A percentile compares a stretch with the other conserved stretches of the same genome.
Conservation (phyloP, 2,797 vertebrate genomes). For the Coregonus ussuriensis region DNA sequence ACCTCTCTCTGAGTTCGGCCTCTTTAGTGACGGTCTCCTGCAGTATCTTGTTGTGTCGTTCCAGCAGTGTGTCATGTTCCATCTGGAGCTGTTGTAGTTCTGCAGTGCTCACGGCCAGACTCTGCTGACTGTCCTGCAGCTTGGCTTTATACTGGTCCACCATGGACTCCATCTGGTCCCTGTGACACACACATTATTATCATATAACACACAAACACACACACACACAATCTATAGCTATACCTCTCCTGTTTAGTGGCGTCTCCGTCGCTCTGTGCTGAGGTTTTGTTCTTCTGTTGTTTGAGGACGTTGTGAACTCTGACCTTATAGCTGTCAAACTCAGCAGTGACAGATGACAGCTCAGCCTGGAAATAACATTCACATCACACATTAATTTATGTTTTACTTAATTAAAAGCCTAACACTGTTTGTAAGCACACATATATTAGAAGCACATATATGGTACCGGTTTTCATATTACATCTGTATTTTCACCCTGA, state of each 20-base stretch:
- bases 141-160: constrained; percentile 86
- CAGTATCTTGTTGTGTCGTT: constrained; percentile 95
- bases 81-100: constrained; percentile 89
- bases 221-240: constrained; percentile 13
- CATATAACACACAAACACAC: background rate
- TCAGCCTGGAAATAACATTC: constrained; percentile 78
- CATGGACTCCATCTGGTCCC: constrained; percentile 84
- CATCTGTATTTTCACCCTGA: background rate
- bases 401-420: background rate
- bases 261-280: constrained; percentile 69
- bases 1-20: constrained; percentile 95
- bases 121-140: constrained; percentile 87
- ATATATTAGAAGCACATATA: background rate
- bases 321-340: constrained; percentile 97
- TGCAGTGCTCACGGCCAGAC: constrained; percentile 75
- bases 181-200: constrained; percentile 49
- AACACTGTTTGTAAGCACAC: background rate
- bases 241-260: constrained; percentile 88
- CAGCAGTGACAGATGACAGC: constrained; percentile 78
- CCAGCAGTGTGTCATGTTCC: constrained; percentile 90
- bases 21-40: constrained; percentile 92
- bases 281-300: constrained; percentile 83
- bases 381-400: background rate
- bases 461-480: background rate
- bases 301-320: constrained; percentile 97